Percentiles rank a stretch among this genome's conserved stretches.
These are phyloP conservation scores for Spea bombifrons DNA, from an alignment of 2,113 vertebrate species.

Conservation along the genomic window DNA sequence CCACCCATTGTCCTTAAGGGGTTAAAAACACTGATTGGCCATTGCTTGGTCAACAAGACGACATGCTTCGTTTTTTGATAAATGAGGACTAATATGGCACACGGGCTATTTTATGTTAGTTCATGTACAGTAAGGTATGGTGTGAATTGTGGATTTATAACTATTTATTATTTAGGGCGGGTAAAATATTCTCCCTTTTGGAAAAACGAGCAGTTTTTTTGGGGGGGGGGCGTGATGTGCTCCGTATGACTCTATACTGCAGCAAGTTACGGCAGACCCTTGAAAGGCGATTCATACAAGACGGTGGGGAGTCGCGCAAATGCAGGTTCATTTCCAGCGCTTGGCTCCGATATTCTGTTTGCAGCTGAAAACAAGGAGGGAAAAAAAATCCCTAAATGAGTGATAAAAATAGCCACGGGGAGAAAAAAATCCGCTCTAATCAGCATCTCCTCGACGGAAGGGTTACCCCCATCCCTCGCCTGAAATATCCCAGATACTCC, in stretches of 20 bases:
- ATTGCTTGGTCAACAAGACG: too few species aligned
- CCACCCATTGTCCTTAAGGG: too few species aligned
- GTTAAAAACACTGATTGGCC: too few species aligned
- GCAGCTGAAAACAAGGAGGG: slow-evolving; percentile 10
- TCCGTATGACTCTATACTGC: slow-evolving; percentile 6
- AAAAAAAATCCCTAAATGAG: slow-evolving; percentile 25
- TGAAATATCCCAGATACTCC: slow-evolving; percentile 27
- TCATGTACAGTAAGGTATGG: too few species aligned
- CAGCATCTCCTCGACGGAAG: slow-evolving; percentile 37
- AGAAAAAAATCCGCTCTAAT: slow-evolving; percentile 29
- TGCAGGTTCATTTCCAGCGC: slow-evolving; percentile 32
- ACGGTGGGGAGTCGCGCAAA: slow-evolving; percentile 7
- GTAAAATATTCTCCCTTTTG: too few species aligned
- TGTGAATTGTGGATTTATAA: too few species aligned
- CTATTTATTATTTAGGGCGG: too few species aligned
- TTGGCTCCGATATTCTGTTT: slow-evolving; percentile 13
- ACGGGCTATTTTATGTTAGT: too few species aligned
- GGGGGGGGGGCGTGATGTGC: background rate
- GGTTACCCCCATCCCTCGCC: slow-evolving; percentile 19
- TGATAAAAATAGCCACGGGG: slow-evolving; percentile 24
- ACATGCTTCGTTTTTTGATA: too few species aligned
- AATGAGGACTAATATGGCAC: too few species aligned
- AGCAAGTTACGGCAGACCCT: background rate
- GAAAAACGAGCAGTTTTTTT: too few species aligned
- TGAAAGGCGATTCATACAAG: slow-evolving; percentile 32